Evolutionary conservation across 2,888 invertebrate species (phyloP), one percentile per base, ranked within the genome.

Genomic region (Eurytoma adleriae): DNA sequence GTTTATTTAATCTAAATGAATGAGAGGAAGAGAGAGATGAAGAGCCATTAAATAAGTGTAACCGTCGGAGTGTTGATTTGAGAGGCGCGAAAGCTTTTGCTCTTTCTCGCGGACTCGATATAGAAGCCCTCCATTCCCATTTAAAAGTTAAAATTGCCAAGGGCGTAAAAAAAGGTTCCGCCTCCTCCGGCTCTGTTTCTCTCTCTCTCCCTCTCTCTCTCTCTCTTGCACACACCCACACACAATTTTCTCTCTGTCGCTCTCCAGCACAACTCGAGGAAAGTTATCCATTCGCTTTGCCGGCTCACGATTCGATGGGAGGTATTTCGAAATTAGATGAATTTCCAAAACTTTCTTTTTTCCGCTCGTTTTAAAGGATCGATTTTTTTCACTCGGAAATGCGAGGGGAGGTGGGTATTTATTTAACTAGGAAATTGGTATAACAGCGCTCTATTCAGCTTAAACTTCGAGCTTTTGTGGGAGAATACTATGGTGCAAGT

Each of bases 141-240:
- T 81, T 81, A 78, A 81, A 81, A 81, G 74, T 81, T 81, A 78
- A 81, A 81, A 81, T 81, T 78, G 78, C 74, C 78, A 81, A 81
- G 74, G 81, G 67, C 74, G 61, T 61, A 78, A 78, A 74, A 40
- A 78, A 80, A 80, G 70, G 67, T 70, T 54, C 20, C 1, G 52
- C 12, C 70, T 75, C 48, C n/a, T 27, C 24, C 7, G 4, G 30
- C 56, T 59, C 30, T 30, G 30, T 30, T 30, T 62, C 62, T 62
- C 62, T 13, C 62, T 14, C 30, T 27, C 40, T 16, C 5, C 12
- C 27, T 16, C 62, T 62, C 27, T 27, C 16, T 16, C 16, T 3
- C 40, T 54, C 54, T 54, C 54, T 54, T 14, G 40, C 4, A 5
- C 40, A 40, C 5, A 40, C 5, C 4, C 40, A 40, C 5, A 7